Evolutionary conservation across 2,888 invertebrate genomes (phyloP).

Genomic region (Merodon equestris): DNA sequence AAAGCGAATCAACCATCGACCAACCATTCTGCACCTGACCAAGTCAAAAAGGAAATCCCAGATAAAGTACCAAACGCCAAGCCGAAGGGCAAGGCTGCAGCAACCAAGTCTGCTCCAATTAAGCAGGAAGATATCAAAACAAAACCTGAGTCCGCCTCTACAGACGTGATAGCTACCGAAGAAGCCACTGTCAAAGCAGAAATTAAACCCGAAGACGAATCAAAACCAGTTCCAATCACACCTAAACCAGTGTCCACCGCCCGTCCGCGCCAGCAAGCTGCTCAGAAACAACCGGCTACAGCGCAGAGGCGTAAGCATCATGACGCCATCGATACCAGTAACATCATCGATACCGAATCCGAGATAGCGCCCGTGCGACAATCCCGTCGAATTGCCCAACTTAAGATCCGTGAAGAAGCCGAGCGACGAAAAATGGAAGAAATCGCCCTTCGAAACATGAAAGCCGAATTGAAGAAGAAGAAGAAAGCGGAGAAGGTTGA

Average conservation of each 20-base stretch:
- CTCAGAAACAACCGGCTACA: constrained; percentile 58
- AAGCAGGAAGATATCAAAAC: constrained; percentile 22
- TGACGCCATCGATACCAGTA: constrained; percentile 76
- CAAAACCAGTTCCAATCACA: neutral
- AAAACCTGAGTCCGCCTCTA: too few relatives aligned
- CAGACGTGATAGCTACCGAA: too few relatives aligned
- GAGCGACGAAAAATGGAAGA: constrained; percentile 88
- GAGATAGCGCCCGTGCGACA: constrained; percentile 82
- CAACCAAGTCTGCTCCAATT: neutral
- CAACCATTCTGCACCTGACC: too few relatives aligned
- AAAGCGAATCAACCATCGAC: constrained; percentile 56
- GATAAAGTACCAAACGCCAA: too few relatives aligned
- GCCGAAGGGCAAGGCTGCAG: constrained; percentile 38
- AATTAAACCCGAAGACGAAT: constrained; percentile 18
- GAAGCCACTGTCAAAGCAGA: constrained; percentile 1
- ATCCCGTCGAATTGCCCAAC: constrained; percentile 91
- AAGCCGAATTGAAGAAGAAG: constrained; percentile 82
- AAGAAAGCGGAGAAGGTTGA: constrained; percentile 77
- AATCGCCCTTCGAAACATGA: constrained; percentile 84
- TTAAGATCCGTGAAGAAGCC: constrained; percentile 92
- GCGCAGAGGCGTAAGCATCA: constrained; percentile 72
- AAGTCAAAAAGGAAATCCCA: constrained; percentile 34
- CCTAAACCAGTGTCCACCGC: neutral
- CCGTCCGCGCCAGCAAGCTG: constrained; percentile 54
- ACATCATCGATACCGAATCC: constrained; percentile 75